A percentile compares a stretch with the other conserved stretches of the same genome.
Evolutionary conservation across 2,797 vertebrate genomes (phyloP).

Genomic region (Dendrocincla fuliginosa): DNA sequence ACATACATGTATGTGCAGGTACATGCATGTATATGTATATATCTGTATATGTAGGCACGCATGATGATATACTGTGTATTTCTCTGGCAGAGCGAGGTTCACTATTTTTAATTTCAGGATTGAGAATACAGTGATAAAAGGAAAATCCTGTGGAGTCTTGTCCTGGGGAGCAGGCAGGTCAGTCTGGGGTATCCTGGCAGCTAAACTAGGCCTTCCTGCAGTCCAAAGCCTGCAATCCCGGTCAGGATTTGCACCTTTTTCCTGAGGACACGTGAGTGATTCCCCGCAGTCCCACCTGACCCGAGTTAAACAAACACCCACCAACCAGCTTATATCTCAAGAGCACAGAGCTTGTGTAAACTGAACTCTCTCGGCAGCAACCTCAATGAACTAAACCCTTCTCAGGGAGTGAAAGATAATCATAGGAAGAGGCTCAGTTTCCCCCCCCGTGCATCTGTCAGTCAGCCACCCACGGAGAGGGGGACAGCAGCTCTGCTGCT

Average conservation of each 20-base stretch:
- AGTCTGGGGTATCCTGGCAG: neutral
- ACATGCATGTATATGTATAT: neutral
- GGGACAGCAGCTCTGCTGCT: neutral
- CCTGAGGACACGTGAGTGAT: fast-evolving
- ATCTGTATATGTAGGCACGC: fast-evolving
- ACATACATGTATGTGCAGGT: fast-evolving
- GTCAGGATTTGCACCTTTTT: neutral
- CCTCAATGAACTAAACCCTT: neutral
- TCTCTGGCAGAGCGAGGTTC: neutral
- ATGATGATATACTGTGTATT: neutral
- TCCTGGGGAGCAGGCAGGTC: neutral
- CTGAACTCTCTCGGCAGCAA: neutral
- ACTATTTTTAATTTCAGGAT: neutral
- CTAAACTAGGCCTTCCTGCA: neutral
- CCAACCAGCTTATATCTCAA: fast-evolving
- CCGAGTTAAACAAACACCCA: neutral
- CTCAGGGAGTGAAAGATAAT: neutral
- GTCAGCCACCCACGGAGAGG: neutral
- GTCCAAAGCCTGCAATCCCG: fast-evolving
- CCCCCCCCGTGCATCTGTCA: neutral
- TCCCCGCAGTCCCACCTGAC: fast-evolving
- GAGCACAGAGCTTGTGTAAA: neutral
- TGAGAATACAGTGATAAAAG: neutral
- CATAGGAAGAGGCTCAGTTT: neutral
- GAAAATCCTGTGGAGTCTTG: neutral